A percentile compares a stretch with the other conserved stretches of the same genome.
Conservation (phyloP, 2,888 invertebrate species). For the Drosophila engyochracea region DNA sequence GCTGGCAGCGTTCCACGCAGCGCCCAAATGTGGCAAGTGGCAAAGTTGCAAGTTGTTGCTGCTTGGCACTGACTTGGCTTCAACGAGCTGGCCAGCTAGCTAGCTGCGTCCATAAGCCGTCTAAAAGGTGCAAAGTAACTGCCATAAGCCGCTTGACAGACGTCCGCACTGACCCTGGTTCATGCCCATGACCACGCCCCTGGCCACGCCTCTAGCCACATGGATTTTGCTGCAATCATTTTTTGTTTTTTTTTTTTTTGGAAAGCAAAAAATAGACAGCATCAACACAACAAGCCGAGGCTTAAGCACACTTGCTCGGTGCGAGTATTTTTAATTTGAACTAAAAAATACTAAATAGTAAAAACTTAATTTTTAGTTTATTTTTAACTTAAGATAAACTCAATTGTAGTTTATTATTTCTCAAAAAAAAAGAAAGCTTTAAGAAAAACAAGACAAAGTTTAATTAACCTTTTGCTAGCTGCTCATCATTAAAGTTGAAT, state of each 20-base stretch:
- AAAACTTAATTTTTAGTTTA: background rate
- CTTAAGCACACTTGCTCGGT: background rate
- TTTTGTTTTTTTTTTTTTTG: constrained; percentile 29
- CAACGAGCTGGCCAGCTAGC: constrained; percentile 19
- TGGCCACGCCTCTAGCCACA: background rate
- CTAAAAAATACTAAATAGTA: background rate
- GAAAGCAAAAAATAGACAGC: background rate
- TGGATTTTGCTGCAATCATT: constrained; percentile 44
- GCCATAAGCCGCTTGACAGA: constrained; percentile 66
- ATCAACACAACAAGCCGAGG: background rate
- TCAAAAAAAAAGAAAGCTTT: background rate
- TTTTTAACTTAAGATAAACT: rapidly evolving
- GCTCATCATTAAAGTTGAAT: background rate
- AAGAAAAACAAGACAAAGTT: background rate
- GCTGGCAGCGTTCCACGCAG: constrained; percentile 19
- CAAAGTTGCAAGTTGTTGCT: constrained; percentile 38
- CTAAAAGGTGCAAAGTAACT: constrained; percentile 79
- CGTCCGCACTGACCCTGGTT: constrained; percentile 29
- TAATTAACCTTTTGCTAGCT: background rate
- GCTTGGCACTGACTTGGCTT: constrained; percentile 58
- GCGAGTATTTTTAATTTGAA: background rate
- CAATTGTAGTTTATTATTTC: rapidly evolving
- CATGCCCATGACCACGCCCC: constrained; percentile 4
- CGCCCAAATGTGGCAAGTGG: constrained; percentile 11
- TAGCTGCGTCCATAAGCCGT: constrained; percentile 56